phyloP scores from a whole-genome alignment of 1,140 invertebrate species.

The Rhagoletis pomonella region DNA sequence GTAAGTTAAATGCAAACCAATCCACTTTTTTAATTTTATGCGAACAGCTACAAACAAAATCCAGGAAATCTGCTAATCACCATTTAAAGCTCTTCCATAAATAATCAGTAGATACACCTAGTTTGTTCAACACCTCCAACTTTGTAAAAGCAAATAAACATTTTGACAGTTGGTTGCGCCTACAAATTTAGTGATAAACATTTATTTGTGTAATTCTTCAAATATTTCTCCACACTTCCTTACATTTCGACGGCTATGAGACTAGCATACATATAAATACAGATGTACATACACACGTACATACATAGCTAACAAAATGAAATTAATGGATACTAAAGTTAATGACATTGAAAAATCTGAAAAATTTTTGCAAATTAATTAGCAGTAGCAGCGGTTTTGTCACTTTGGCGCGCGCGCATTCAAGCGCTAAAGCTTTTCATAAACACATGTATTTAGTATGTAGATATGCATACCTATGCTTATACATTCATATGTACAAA shows the following conservation, averaged over 20 bases:
- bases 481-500: not conserved
- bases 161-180: slow-evolving; percentile 1
- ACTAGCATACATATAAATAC: not conserved
- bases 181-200: slow-evolving; percentile 32
- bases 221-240: slow-evolving; percentile 27
- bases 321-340: slow-evolving; percentile 40
- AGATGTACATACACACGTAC: not conserved
- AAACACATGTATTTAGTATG: not conserved
- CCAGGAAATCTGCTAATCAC: not conserved
- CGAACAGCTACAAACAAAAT: not conserved
- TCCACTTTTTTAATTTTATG: no score
- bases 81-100: not conserved
- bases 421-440: not conserved
- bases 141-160: not conserved
- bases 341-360: slow-evolving; percentile 51
- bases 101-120: not conserved
- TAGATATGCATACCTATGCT: not conserved
- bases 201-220: slow-evolving; percentile 15
- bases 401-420: slow-evolving; percentile 19
- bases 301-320: slow-evolving; percentile 18
- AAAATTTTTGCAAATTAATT: slow-evolving; percentile 52
- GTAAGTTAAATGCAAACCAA: not conserved
- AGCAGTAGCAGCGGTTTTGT: slow-evolving; percentile 17
- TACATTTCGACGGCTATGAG: not conserved
- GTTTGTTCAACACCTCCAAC: not conserved